Evolutionary conservation across 2,888 invertebrate genomes (phyloP).

Genomic region (Strigamia crassipes): DNA sequence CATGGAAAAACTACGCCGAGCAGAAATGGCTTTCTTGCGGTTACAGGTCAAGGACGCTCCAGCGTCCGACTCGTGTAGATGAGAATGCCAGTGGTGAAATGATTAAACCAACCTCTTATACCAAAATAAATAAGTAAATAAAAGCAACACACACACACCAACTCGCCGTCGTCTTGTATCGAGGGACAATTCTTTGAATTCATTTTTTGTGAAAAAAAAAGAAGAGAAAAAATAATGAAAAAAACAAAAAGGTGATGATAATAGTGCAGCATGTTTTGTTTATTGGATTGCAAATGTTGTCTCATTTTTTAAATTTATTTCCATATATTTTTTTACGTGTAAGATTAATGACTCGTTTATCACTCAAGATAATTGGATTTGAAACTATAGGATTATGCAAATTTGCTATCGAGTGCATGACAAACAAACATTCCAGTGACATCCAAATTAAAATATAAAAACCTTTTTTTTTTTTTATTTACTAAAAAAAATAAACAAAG

Average conservation of each 20-base stretch:
- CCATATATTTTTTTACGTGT: constrained; percentile 10
- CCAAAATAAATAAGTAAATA: constrained; percentile 8
- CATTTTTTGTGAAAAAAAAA: background rate
- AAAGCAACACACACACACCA: constrained; percentile 17
- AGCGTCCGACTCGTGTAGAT: constrained; percentile 49
- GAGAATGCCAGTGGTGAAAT: constrained; percentile 44
- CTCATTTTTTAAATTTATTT: background rate
- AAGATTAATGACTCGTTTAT: constrained; percentile 42
- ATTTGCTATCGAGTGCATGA: constrained; percentile 35
- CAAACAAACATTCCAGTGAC: constrained; percentile 19
- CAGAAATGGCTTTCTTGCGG: constrained; percentile 49
- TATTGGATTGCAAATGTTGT: constrained; percentile 39
- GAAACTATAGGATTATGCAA: constrained; percentile 38
- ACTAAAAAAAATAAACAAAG: background rate
- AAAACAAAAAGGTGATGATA: background rate
- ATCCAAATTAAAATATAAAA: background rate
- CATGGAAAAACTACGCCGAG: constrained; percentile 53
- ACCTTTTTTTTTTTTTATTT: background rate
- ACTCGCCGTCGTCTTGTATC: background rate
- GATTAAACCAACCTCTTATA: constrained; percentile 22
- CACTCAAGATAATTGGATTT: constrained; percentile 37
- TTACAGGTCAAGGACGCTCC: constrained; percentile 30
- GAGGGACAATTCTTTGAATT: background rate
- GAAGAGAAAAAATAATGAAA: background rate
- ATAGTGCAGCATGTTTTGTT: constrained; percentile 19